A percentile compares a stretch with the other conserved stretches of the same genome.
phyloP scores from a whole-genome alignment of 2,113 vertebrate genomes.

The Podarcis raffonei region DNA sequence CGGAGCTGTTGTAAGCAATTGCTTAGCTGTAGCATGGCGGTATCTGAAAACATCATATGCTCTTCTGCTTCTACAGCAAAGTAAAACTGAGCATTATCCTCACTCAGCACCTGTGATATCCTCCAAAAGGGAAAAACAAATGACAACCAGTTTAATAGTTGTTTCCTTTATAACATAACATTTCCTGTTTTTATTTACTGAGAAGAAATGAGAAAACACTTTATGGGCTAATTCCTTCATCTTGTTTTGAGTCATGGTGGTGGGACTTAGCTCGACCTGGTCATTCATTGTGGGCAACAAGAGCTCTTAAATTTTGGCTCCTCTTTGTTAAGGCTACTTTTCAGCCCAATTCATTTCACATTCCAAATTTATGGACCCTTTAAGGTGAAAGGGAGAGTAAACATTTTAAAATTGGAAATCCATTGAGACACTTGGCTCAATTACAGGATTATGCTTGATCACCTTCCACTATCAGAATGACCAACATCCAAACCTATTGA shows the following conservation, averaged over 20 bases:
- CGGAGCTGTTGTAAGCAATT: neutral
- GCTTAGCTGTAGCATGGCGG: neutral
- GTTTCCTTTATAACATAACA: neutral
- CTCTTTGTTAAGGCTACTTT: neutral
- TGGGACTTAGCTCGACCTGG: neutral
- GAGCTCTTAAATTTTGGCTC: too few species aligned
- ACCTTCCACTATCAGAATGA: neutral
- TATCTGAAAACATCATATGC: constrained; percentile 13
- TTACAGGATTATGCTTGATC: neutral
- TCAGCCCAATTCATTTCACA: neutral
- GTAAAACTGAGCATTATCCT: neutral
- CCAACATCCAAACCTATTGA: neutral
- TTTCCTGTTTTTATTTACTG: neutral
- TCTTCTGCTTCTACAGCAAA: neutral
- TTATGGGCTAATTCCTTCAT: neutral
- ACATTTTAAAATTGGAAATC: neutral
- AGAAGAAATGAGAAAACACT: neutral
- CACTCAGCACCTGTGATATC: neutral
- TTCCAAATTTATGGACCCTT: neutral
- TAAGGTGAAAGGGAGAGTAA: neutral
- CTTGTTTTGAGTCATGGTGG: neutral
- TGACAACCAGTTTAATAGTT: neutral
- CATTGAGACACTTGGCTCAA: neutral
- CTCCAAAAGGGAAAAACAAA: neutral
- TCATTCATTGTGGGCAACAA: neutral